Evolutionary conservation across 2,797 vertebrate species (phyloP), one percentile per base, ranked within the genome.

Genomic region (Melanotaenia boesemani): DNA sequence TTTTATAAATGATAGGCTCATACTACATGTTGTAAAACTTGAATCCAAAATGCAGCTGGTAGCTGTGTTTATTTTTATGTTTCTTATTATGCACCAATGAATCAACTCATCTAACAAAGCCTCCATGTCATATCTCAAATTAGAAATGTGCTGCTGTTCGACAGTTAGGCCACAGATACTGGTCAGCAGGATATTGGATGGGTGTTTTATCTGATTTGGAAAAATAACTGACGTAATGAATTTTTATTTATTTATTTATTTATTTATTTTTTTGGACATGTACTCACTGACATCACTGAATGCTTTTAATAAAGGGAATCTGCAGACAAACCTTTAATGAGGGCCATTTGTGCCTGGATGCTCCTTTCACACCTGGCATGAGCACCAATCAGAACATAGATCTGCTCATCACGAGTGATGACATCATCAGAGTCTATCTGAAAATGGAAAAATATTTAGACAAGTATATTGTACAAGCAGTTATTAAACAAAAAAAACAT

Each of bases 401-500:
- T 97, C 92, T 97, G 97, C 85, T 97, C 96, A 9, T 97, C 96
- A 64, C 94, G 94, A 0, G 96, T 97, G 84, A 97, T 95, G 82
- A 97, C 97, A 0, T 97, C 97, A 60, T 97, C 97, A 0, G 96
- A 93, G 84, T 97, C 97, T 0, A 97, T 95, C 97, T 97, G 84
- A 13, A 54, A 22, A 30, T 18, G 36, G 4, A 34, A 32, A 62
- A 63, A 71, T 46, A 26, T 20, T n/a, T 34, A 62, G 22, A 44
- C 6, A 39, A 50, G 13, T 20, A 24, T 24, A 18, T 10, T 11
- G 7, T 32, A 13, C 3, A 32, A 12, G 7, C 8, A 34, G 15
- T 28, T 11, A 18, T 1, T 32, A 7, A 55, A 5, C 13, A 64
- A 2, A 55, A 37, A 66, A 15, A 1, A 9, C 26, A 22, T 28